A percentile compares a stretch with the other conserved stretches of the same genome.
phyloP scores from a whole-genome alignment of 1,140 invertebrate species.

The Drosophila busckii region DNA sequence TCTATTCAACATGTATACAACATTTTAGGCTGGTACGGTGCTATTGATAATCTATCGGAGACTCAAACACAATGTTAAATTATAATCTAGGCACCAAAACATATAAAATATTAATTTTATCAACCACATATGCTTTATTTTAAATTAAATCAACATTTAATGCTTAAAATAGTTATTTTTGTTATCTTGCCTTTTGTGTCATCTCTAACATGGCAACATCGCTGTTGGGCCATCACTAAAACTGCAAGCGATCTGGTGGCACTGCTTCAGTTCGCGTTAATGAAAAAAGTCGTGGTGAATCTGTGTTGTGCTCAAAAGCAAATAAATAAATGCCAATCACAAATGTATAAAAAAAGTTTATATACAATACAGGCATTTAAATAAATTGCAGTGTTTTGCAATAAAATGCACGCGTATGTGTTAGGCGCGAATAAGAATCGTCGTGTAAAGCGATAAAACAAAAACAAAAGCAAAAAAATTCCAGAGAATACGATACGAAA shows the following conservation, averaged over 20 bases:
- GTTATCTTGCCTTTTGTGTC: not conserved
- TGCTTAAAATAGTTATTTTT: not conserved
- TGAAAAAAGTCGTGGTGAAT: constrained; percentile 55
- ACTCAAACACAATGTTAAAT: too few species aligned
- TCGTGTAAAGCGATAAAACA: constrained; percentile 16
- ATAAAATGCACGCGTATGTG: constrained; percentile 39
- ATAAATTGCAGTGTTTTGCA: constrained; percentile 45
- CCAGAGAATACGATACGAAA: constrained; percentile 28
- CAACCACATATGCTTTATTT: not conserved
- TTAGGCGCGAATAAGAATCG: constrained; percentile 1
- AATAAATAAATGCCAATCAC: constrained; percentile 20
- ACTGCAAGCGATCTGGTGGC: constrained; percentile 23
- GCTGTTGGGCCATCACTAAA: too few species aligned
- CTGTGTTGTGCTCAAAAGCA: constrained; percentile 36
- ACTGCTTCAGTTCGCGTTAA: constrained; percentile 36
- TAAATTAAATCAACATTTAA: not conserved
- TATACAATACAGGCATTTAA: constrained; percentile 22
- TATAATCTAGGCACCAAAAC: too few species aligned
- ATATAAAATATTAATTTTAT: too few species aligned
- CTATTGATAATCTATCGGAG: too few species aligned
- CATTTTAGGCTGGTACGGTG: not conserved
- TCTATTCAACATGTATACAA: not conserved
- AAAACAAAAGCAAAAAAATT: constrained; percentile 30
- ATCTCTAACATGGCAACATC: constrained; percentile 33
- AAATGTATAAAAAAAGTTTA: not conserved